Base-by-base conservation (phyloP, 64 coral and sea anemone species). In the Montipora cactus region DNA sequence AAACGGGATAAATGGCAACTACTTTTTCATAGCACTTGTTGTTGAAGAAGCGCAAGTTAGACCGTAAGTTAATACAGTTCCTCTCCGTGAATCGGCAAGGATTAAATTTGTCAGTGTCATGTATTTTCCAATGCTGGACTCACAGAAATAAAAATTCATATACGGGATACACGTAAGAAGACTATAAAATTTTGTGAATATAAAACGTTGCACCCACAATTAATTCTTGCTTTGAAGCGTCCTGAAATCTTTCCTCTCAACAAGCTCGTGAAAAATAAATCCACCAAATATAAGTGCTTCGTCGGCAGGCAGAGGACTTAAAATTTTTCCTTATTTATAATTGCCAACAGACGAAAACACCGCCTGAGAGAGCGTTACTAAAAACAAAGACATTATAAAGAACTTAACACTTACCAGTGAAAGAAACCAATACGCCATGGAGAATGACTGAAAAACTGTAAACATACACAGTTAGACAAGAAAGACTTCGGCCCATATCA, bases 161-260 rank as follows among this genome's bases (percentile, higher is more conserved):
- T 37, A 37, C 28, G 28, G 28, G 44, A 14, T 67, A n/a, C 37
- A 66, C 9, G 52, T 10, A 7, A 55, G 5, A 55, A 55, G 5
- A 67, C 22, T 44, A 25, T 9, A 7, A 68, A 67, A 18, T 28
- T 84, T 20, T 16, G 37, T 68, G 16, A 9, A 47, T 66, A 67
- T 9, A 84, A 55, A 5, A 55, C 52, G 52, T 55, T 7, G 52
- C 9, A 10, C 52, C 5, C 5, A 55, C 52, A 55, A 55, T 10
- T 55, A 10, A 55, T 55, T 55, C 5, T 55, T 55, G 52, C 0
- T 55, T 55, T 55, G 52, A 55, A 55, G 6, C 9, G 6, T 61
- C 44, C 62, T 55, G 59, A 82, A 82, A 23, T 64, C 80, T 44
- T 14, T 25, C 67, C 81, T 68, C 19, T 84, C 59, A 47, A 59